Percentiles rank a stretch among this genome's conserved stretches.
These are phyloP conservation scores for Oreochromis mossambicus DNA, from an alignment of 2,797 vertebrate genomes.

Conservation along the genomic window DNA sequence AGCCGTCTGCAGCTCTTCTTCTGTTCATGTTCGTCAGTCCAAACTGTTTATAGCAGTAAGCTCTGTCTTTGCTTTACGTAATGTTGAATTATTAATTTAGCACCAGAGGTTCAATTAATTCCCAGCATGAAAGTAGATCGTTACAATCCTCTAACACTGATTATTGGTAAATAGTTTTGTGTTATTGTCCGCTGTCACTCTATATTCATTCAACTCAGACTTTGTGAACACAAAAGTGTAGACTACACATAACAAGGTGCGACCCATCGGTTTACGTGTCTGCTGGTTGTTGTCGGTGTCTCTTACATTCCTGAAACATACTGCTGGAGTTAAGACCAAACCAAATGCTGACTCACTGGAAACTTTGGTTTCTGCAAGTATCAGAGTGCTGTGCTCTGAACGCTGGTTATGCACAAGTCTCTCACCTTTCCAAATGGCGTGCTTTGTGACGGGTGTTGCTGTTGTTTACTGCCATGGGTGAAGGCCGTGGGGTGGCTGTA, in stretches of 20 bases:
- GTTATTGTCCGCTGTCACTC: background rate
- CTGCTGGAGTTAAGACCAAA: background rate
- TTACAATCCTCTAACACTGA: background rate
- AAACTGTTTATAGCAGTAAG: background rate
- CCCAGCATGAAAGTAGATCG: rapidly evolving
- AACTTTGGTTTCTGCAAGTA: background rate
- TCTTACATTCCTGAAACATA: rapidly evolving
- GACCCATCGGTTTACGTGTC: background rate
- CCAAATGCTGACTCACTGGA: background rate
- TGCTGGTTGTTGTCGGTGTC: background rate
- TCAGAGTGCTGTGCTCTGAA: background rate
- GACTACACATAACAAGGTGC: background rate
- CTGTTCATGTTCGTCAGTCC: rapidly evolving
- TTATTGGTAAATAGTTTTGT: background rate
- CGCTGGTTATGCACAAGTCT: background rate
- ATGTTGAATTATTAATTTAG: background rate
- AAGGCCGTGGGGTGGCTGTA: background rate
- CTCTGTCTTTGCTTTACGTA: background rate
- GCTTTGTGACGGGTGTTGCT: background rate
- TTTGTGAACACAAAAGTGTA: background rate
- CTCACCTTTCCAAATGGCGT: background rate
- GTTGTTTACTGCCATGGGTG: background rate
- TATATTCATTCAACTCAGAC: background rate
- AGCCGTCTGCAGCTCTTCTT: background rate
- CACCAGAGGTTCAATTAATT: background rate